Conservation (phyloP, 2,888 invertebrate genomes). For the Noctua fimbriata region DNA sequence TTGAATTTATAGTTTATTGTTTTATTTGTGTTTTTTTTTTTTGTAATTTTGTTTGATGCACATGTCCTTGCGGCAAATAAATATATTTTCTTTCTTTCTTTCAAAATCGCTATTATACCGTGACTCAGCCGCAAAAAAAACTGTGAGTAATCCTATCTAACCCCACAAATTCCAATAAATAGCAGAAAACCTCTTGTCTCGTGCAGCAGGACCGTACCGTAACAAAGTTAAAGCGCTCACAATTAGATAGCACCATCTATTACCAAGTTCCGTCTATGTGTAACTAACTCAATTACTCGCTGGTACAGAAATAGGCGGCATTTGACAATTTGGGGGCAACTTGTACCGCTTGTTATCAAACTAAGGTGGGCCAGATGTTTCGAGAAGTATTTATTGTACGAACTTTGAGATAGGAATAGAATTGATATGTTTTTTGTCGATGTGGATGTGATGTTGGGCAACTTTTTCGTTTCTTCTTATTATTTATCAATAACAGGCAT, state of each 20-base stretch:
- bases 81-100: too few relatives aligned
- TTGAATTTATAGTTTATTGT: too few relatives aligned
- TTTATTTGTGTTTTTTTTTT: too few relatives aligned
- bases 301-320: constrained; percentile 61
- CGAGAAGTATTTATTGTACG: constrained; percentile 35
- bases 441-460: neutral
- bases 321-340: constrained; percentile 63
- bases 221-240: constrained; percentile 62
- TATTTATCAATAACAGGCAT: neutral
- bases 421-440: constrained; percentile 4
- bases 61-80: too few relatives aligned
- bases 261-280: constrained; percentile 62
- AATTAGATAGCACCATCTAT: constrained; percentile 63
- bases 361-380: constrained; percentile 46
- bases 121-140: neutral
- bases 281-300: constrained; percentile 69
- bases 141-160: neutral
- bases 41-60: too few relatives aligned
- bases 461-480: neutral
- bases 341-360: constrained; percentile 38
- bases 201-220: constrained; percentile 40
- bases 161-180: constrained; percentile 12
- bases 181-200: constrained; percentile 1
- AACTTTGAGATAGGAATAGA: neutral
- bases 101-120: neutral